Percentiles rank a stretch among this genome's conserved stretches.
phyloP scores from a whole-genome alignment of 2,113 vertebrate species.

The Hypocryptadius cinnamomeus region DNA sequence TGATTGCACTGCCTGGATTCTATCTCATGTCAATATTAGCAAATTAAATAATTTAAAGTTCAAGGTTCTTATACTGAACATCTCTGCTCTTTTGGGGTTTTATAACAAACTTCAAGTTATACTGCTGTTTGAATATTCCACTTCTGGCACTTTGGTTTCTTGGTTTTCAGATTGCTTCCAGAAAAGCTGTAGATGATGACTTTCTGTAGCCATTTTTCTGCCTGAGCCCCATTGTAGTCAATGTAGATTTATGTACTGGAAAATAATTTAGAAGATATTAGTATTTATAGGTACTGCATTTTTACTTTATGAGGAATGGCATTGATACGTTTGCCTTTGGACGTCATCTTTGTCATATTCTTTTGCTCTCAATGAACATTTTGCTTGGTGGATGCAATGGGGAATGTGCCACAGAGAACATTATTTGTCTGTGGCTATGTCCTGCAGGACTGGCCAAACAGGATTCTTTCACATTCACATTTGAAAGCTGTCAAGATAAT shows the following conservation, averaged over 20 bases:
- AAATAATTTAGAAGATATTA: background rate
- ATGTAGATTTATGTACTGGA: background rate
- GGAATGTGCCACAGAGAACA: background rate
- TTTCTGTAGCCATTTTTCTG: background rate
- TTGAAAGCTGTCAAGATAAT: slow-evolving; percentile 37
- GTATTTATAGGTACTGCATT: background rate
- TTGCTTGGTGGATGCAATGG: background rate
- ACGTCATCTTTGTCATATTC: background rate
- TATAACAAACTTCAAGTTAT: background rate
- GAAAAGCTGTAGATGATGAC: background rate
- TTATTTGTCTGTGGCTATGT: background rate
- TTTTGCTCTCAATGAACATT: background rate
- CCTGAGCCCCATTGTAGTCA: background rate
- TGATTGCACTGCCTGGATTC: background rate
- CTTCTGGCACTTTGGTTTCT: background rate
- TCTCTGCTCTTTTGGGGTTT: background rate
- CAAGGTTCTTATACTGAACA: background rate
- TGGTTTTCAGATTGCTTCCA: background rate
- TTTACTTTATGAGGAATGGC: background rate
- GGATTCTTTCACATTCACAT: background rate
- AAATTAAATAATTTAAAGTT: background rate
- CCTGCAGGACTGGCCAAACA: background rate
- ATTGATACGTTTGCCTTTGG: background rate
- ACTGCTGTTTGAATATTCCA: background rate
- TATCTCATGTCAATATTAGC: background rate